Evolutionary conservation across 2,888 invertebrate species (phyloP).

Genomic region (Ecliptopera silaceata): DNA sequence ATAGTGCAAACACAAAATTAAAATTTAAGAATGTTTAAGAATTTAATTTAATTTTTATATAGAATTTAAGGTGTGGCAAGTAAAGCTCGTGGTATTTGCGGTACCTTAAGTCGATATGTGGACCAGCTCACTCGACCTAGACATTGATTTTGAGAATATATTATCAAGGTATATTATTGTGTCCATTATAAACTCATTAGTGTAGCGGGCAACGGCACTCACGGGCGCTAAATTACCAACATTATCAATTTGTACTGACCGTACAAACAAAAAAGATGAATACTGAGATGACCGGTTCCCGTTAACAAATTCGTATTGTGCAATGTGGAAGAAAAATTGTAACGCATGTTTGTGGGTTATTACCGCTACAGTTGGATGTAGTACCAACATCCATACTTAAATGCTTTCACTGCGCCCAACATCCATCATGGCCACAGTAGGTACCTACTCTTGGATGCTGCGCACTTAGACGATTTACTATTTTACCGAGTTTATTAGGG

Average conservation of each 20-base stretch:
- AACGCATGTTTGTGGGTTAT: conserved; percentile 72
- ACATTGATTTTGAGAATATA: conserved; percentile 80
- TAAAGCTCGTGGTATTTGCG: neutral
- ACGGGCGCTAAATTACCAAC: conserved; percentile 79
- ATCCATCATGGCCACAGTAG: conserved; percentile 58
- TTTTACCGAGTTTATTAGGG: too few relatives aligned
- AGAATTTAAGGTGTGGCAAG: neutral
- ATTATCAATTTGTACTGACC: conserved; percentile 80
- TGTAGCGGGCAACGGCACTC: conserved; percentile 80
- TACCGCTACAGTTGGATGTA: conserved; percentile 68
- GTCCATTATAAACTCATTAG: conserved; percentile 83
- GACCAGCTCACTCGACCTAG: conserved; percentile 58
- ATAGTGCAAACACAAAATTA: too few relatives aligned
- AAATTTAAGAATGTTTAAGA: too few relatives aligned
- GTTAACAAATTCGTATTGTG: conserved; percentile 83
- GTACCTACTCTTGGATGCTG: neutral
- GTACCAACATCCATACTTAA: conserved; percentile 59
- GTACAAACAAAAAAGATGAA: conserved; percentile 81
- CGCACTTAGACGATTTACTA: too few relatives aligned
- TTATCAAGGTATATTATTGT: conserved; percentile 76
- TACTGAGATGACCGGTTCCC: conserved; percentile 79
- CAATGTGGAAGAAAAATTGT: conserved; percentile 81
- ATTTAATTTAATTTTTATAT: too few relatives aligned
- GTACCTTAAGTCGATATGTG: conserved; percentile 2
- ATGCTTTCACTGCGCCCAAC: conserved; percentile 72